These are phyloP conservation scores for Chaetogeoica ovagalla DNA, from an alignment of 2,888 invertebrate species.

Conservation along the genomic window DNA sequence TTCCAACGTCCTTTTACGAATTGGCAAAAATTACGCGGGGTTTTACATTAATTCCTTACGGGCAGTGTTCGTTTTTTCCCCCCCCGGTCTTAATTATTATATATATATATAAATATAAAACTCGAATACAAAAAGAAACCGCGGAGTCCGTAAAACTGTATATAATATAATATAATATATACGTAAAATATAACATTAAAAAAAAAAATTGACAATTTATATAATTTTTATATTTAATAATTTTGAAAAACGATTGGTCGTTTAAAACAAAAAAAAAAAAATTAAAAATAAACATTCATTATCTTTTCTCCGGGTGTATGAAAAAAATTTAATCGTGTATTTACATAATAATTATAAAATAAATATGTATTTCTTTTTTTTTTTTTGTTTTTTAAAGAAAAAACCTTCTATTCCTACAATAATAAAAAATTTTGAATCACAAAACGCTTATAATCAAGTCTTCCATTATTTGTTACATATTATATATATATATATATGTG, in stretches of 20 bases:
- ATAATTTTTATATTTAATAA: neutral
- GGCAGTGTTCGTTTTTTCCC: no score
- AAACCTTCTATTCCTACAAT: slow-evolving; percentile 28
- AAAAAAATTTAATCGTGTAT: slow-evolving; percentile 31
- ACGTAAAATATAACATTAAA: neutral
- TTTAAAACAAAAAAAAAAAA: neutral
- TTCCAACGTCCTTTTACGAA: no score
- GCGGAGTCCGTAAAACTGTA: neutral
- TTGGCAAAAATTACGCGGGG: no score
- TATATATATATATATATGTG: no score
- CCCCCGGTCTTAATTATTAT: no score
- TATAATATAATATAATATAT: neutral
- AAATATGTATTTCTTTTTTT: no score
- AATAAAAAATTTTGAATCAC: slow-evolving; percentile 41
- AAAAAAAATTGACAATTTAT: slow-evolving; percentile 30
- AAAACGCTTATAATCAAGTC: slow-evolving; percentile 49
- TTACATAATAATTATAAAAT: slow-evolving; percentile 42
- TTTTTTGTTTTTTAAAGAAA: neutral
- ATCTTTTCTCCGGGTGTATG: slow-evolving; percentile 16
- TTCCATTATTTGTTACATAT: slow-evolving; percentile 21
- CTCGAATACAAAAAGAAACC: no score
- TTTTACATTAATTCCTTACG: no score
- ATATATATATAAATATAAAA: no score
- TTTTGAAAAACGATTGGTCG: slow-evolving; percentile 9
- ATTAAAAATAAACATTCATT: slow-evolving; percentile 14